phyloP scores from a whole-genome alignment of 2,888 invertebrate genomes.

The Pycnomerus fuliginosus region DNA sequence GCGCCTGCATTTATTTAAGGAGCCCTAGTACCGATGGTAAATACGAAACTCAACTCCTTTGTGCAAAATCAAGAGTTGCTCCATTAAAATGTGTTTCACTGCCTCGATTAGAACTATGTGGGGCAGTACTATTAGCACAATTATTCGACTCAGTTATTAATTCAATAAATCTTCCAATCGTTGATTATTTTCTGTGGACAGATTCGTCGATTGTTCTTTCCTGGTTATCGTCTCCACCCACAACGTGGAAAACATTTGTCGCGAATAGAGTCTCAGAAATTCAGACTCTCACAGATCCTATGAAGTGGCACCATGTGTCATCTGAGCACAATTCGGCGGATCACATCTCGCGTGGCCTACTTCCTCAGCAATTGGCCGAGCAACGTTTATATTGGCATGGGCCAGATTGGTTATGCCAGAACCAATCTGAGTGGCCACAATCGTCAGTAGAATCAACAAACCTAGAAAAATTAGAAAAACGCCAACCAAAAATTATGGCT shows the following conservation, averaged over 20 bases:
- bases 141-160: conserved; percentile 3
- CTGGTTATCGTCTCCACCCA: conserved; percentile 3
- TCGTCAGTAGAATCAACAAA: too few relatives aligned
- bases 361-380: conserved; percentile 2
- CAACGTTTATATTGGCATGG: conserved; percentile 1
- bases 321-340: conserved; percentile 14
- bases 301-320: conserved; percentile 9
- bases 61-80: conserved; percentile 15
- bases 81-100: conserved; percentile 15
- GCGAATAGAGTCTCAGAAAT: conserved; percentile 17
- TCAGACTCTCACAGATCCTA: not conserved
- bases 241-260: conserved; percentile 12
- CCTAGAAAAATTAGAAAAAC: too few relatives aligned
- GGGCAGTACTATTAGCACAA: conserved; percentile 12
- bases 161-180: not conserved
- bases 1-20: conserved; percentile 6
- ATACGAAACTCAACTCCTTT: not conserved
- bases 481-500: too few relatives aligned
- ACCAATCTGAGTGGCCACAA: too few relatives aligned
- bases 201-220: conserved; percentile 14
- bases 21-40: not conserved
- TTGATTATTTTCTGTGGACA: conserved; percentile 1
- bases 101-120: conserved; percentile 19
- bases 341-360: conserved; percentile 4
- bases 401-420: conserved; percentile 4